Evolutionary conservation across 1,140 invertebrate genomes (phyloP).

Genomic region (Atta cephalotes): DNA sequence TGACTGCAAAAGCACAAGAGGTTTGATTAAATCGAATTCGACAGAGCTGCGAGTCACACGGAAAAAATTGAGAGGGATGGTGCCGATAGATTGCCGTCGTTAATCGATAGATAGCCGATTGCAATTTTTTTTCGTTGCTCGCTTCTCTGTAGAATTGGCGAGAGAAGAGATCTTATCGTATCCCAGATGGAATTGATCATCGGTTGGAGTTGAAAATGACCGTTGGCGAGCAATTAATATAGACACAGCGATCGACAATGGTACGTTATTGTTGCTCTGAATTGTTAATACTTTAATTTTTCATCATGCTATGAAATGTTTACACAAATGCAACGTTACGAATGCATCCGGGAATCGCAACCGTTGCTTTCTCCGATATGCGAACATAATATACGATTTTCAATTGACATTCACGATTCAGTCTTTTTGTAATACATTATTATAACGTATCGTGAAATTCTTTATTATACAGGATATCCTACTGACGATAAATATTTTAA

Average conservation of each 20-base stretch:
- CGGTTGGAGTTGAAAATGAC: neutral
- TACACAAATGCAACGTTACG: neutral
- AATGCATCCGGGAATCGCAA: neutral
- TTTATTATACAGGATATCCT: no score
- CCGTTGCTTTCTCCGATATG: neutral
- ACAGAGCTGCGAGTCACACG: neutral
- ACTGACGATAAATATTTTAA: no score
- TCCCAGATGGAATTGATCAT: slow-evolving; percentile 18
- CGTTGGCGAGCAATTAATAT: slow-evolving; percentile 1
- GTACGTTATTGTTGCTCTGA: neutral
- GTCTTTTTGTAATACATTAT: neutral
- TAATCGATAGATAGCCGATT: slow-evolving; percentile 51
- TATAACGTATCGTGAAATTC: neutral
- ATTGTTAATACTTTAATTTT: slow-evolving; percentile 43
- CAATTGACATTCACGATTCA: no score
- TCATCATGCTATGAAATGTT: neutral
- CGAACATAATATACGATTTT: neutral
- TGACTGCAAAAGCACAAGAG: neutral
- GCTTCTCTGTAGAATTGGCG: neutral
- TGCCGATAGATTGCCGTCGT: slow-evolving; percentile 12
- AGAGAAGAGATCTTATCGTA: slow-evolving; percentile 35
- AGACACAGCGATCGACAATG: slow-evolving; percentile 12
- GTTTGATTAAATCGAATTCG: slow-evolving; percentile 41
- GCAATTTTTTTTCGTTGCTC: slow-evolving; percentile 31
- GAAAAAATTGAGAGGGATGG: neutral